Evolutionary conservation across 1,140 invertebrate genomes (phyloP).

Genomic region (Camponotus floridanus): DNA sequence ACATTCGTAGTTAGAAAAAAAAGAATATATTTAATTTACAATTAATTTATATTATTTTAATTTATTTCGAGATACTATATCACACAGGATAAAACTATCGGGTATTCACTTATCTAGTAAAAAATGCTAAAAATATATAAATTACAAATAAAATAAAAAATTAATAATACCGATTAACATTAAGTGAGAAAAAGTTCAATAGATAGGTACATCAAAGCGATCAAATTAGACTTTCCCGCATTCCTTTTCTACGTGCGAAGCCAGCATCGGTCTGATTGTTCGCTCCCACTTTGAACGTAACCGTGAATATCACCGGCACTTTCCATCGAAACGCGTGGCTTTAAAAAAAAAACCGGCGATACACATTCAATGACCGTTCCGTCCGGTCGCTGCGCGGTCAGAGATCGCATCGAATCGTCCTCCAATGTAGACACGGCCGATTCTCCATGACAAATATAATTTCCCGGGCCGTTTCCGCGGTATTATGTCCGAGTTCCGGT

Average conservation of each 20-base stretch:
- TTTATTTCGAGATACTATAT: background rate
- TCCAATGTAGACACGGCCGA: constrained; percentile 55
- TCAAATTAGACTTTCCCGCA: constrained; percentile 17
- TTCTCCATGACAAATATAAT: constrained; percentile 84
- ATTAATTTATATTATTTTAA: background rate
- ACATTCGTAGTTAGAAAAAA: background rate
- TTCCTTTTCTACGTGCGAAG: constrained; percentile 16
- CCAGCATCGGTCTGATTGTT: constrained; percentile 52
- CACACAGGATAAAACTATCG: background rate
- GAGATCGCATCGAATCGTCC: constrained; percentile 78
- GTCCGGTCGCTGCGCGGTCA: constrained; percentile 77
- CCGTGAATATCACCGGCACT: constrained; percentile 64
- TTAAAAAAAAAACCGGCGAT: constrained; percentile 44
- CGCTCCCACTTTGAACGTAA: constrained; percentile 30
- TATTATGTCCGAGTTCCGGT: constrained; percentile 83
- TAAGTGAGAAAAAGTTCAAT: background rate
- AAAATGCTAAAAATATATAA: background rate
- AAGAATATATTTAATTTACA: too few species aligned
- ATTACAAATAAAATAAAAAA: constrained; percentile 22
- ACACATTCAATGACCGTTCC: constrained; percentile 73
- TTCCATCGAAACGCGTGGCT: constrained; percentile 62
- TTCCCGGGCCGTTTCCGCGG: constrained; percentile 82
- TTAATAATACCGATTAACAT: background rate
- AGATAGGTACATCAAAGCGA: background rate
- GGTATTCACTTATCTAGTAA: constrained; percentile 5